Conservation (phyloP, 2,888 invertebrate species). For the Drosophila borealis region DNA sequence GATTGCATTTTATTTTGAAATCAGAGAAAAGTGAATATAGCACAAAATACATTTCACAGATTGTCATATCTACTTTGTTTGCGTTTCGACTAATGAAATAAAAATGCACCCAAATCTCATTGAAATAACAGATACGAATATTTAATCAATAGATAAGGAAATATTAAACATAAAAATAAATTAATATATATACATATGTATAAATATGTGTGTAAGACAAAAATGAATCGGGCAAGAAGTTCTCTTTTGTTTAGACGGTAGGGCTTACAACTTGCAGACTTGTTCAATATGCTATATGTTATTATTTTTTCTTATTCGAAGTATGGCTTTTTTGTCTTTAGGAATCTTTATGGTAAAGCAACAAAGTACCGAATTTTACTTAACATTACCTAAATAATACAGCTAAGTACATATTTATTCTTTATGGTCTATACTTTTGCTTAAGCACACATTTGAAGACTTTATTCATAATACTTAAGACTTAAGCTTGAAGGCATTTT, state of each 20-base stretch:
- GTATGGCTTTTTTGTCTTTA: constrained; percentile 65
- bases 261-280: constrained; percentile 24
- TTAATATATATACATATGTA: constrained; percentile 25
- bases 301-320: constrained; percentile 24
- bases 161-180: constrained; percentile 39
- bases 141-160: constrained; percentile 62
- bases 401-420: constrained; percentile 44
- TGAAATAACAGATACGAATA: constrained; percentile 57
- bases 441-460: constrained; percentile 61
- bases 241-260: constrained; percentile 38
- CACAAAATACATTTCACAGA: constrained; percentile 67
- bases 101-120: constrained; percentile 56
- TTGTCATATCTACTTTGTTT: constrained; percentile 74
- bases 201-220: constrained; percentile 9
- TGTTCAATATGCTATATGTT: constrained; percentile 24
- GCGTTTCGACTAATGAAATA: constrained; percentile 48
- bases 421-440: constrained; percentile 46
- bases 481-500: constrained; percentile 77
- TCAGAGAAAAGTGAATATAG: constrained; percentile 52
- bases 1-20: constrained; percentile 49
- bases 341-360: constrained; percentile 74
- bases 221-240: constrained; percentile 34
- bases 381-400: constrained; percentile 42
- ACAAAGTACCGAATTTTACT: constrained; percentile 56
- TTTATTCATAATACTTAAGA: constrained; percentile 72